These are phyloP conservation scores for Eilema griseolum DNA, from an alignment of 2,888 invertebrate genomes.

Conservation along the genomic window DNA sequence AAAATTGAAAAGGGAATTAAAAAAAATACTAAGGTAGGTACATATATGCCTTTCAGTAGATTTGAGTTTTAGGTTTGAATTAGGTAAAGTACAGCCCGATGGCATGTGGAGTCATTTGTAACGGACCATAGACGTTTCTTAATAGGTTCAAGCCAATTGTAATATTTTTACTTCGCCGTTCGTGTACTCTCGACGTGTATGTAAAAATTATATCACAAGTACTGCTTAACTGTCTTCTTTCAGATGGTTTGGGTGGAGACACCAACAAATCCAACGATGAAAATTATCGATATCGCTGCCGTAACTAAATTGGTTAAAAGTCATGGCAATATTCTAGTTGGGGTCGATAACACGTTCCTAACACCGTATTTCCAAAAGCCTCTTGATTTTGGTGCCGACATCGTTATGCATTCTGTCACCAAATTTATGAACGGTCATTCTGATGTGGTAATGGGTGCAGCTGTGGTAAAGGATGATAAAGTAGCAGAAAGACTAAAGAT, in stretches of 20 bases:
- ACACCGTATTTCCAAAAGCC: constrained; percentile 97
- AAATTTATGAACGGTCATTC: constrained; percentile 99
- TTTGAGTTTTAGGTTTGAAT: no score
- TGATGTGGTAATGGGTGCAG: constrained; percentile 98
- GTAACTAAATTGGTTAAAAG: constrained; percentile 87
- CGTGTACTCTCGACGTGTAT: no score
- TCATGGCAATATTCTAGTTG: constrained; percentile 40
- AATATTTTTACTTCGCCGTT: no score
- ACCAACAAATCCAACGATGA: constrained; percentile 97
- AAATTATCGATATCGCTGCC: constrained; percentile 94
- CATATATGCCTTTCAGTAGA: constrained; percentile 33
- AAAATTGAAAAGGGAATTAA: constrained; percentile 91
- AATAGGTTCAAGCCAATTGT: no score
- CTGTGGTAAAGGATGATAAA: constrained; percentile 91
- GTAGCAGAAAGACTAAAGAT: constrained; percentile 76
- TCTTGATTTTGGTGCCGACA: constrained; percentile 95
- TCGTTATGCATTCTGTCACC: constrained; percentile 96
- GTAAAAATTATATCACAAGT: no score
- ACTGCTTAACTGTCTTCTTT: constrained; percentile 52
- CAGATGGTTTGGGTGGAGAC: constrained; percentile 97
- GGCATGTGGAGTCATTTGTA: no score
- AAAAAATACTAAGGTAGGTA: constrained; percentile 95
- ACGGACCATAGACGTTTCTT: no score
- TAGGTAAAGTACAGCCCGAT: no score
- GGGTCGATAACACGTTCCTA: constrained; percentile 82